Percentiles rank a stretch among this genome's conserved stretches.
phyloP scores from a whole-genome alignment of 1,140 invertebrate species.

The Holotrichia oblita region DNA sequence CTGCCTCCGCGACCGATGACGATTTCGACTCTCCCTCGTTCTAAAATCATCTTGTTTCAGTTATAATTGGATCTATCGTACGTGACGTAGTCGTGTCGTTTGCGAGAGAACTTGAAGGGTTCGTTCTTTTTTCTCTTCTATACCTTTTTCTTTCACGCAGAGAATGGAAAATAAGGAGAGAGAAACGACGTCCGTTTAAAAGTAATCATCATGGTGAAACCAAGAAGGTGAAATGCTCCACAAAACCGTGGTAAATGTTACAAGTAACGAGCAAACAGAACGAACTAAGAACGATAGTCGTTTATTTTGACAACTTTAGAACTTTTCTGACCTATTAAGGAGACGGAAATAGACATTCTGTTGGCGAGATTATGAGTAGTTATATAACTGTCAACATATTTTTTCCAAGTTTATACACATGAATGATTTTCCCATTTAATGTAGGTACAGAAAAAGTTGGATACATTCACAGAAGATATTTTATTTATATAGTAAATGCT shows the following conservation, averaged over 20 bases:
- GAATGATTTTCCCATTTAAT: background rate
- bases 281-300: background rate
- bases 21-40: background rate
- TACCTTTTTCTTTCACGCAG: background rate
- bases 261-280: slow-evolving; percentile 20
- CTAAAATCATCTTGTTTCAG: slow-evolving; percentile 27
- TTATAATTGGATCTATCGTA: slow-evolving; percentile 37
- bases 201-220: background rate
- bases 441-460: background rate
- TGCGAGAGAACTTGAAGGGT: slow-evolving; percentile 21
- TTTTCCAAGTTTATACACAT: background rate
- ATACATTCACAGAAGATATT: too few relatives aligned
- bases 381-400: background rate
- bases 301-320: slow-evolving; percentile 1
- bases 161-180: background rate
- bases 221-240: slow-evolving; percentile 10
- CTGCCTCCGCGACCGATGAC: background rate
- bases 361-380: background rate
- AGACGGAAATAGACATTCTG: background rate
- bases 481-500: too few relatives aligned
- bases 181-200: slow-evolving; percentile 13
- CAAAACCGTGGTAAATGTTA: slow-evolving; percentile 12
- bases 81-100: slow-evolving; percentile 18
- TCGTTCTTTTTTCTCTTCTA: background rate
- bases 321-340: background rate